Evolutionary conservation across 2,888 invertebrate species (phyloP), one percentile per base, ranked within the genome.

Genomic region (Choreutis nemorana): DNA sequence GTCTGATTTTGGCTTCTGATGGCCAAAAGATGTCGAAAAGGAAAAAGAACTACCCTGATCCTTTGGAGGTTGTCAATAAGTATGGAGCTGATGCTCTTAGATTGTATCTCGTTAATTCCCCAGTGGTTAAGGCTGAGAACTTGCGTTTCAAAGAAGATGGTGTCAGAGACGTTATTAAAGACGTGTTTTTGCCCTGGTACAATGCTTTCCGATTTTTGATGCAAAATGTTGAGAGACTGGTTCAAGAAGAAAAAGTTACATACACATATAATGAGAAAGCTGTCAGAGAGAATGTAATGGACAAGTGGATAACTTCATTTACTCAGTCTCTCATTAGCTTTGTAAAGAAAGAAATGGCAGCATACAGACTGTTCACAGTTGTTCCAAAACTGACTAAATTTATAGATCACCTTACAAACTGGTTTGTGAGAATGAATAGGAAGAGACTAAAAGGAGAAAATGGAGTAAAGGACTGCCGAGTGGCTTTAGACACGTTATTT

Each of bases 21-120:
- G 99, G 99, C 0, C 95, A 97, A 60, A 99, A 99, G 71, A 99
- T 99, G 99, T 97, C 97, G 0, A 99, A 99, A 63, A 84, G 98
- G 14, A 97, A 97, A 75, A 95, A 97, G 66, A 99, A 99, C 62
- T 99, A 97, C 66, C 99, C 99, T 0, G 97, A 99, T 79, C 98
- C 99, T 1, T 80, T 95, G 72, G 89, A 91, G 47, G 84, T 97
- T 9, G 89, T 95, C 0, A 71, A 87, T 27, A 95, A 96, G 61
- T 97, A 93, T 63, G 98, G 99, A 2, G 97, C 98, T 1, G 99
- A 99, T 78, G 97, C 99, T 10, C 77, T 99, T 24, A 84, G 98
- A 37, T 79, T 99, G 18, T 99, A 99, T 66, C 82, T 99, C 31
- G 94, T 99, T 36, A 98, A 97, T 77, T 98, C 98, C 0, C 99